phyloP scores from a whole-genome alignment of 2,888 invertebrate genomes.

The Ceraclea dissimilis region DNA sequence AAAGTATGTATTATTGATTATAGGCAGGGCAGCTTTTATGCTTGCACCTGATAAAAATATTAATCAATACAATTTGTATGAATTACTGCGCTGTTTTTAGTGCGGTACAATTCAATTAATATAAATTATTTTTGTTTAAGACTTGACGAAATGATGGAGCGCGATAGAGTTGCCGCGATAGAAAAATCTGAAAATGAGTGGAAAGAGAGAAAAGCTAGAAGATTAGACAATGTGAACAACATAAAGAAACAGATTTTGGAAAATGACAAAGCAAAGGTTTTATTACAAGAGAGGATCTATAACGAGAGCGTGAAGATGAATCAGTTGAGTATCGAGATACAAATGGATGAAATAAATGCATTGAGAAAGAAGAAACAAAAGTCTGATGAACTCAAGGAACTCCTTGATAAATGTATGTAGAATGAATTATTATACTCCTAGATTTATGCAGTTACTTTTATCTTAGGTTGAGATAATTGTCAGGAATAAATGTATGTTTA shows the following conservation, averaged over 20 bases:
- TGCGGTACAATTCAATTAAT: too few species aligned
- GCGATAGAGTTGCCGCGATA: constrained; percentile 52
- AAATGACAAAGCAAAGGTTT: constrained; percentile 42
- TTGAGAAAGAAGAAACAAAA: constrained; percentile 46
- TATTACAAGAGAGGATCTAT: constrained; percentile 60
- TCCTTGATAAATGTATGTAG: constrained; percentile 45
- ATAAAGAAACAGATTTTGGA: constrained; percentile 45
- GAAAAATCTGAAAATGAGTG: constrained; percentile 46
- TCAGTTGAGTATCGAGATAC: constrained; percentile 55
- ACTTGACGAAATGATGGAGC: constrained; percentile 65
- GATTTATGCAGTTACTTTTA: too few species aligned
- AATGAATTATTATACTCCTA: too few species aligned
- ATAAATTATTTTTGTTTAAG: too few species aligned
- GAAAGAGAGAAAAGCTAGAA: constrained; percentile 37
- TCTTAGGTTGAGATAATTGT: too few species aligned
- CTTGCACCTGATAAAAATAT: too few species aligned
- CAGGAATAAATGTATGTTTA: not conserved
- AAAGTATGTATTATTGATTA: constrained; percentile 36
- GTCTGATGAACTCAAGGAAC: constrained; percentile 49
- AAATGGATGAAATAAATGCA: constrained; percentile 56
- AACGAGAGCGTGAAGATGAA: constrained; percentile 59
- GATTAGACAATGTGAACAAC: constrained; percentile 41
- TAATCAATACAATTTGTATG: too few species aligned
- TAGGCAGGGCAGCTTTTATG: too few species aligned
- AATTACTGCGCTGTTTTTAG: too few species aligned